A percentile compares a stretch with the other conserved stretches of the same genome.
phyloP scores from a whole-genome alignment of 2,113 vertebrate genomes.

The Chaenogobius annularis region DNA sequence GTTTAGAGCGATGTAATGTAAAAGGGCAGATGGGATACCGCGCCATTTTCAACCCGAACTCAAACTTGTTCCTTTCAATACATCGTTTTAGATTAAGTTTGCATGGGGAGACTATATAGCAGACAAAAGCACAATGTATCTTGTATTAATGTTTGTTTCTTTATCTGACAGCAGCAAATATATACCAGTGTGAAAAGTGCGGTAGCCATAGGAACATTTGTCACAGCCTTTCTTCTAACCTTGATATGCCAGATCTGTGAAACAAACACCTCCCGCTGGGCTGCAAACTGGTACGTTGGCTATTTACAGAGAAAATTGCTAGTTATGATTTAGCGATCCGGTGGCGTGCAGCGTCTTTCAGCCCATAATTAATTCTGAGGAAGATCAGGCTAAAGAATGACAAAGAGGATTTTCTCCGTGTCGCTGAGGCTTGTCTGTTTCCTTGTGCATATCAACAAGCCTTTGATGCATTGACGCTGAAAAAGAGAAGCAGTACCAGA shows the following conservation, averaged over 20 bases:
- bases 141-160: background rate
- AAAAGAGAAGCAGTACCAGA: slow-evolving; percentile 13
- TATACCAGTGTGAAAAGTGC: slow-evolving; percentile 1
- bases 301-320: slow-evolving; percentile 53
- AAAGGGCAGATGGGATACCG: no score
- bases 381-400: slow-evolving; percentile 44
- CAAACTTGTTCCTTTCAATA: no score
- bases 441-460: slow-evolving; percentile 53
- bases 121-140: background rate
- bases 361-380: slow-evolving; percentile 27
- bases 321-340: slow-evolving; percentile 48
- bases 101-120: background rate
- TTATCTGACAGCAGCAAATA: background rate
- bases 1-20: no score
- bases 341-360: slow-evolving; percentile 7
- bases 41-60: no score
- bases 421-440: slow-evolving; percentile 14
- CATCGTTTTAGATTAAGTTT: background rate
- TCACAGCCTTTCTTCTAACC: slow-evolving; percentile 30
- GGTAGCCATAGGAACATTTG: slow-evolving; percentile 13
- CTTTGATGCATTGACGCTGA: slow-evolving; percentile 20
- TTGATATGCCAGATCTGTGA: slow-evolving; percentile 41
- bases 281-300: slow-evolving; percentile 29
- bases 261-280: slow-evolving; percentile 25
- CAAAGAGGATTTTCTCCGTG: slow-evolving; percentile 37